Base-by-base conservation (phyloP, 2,797 vertebrate genomes). In the Rhyacichthys aspro region DNA sequence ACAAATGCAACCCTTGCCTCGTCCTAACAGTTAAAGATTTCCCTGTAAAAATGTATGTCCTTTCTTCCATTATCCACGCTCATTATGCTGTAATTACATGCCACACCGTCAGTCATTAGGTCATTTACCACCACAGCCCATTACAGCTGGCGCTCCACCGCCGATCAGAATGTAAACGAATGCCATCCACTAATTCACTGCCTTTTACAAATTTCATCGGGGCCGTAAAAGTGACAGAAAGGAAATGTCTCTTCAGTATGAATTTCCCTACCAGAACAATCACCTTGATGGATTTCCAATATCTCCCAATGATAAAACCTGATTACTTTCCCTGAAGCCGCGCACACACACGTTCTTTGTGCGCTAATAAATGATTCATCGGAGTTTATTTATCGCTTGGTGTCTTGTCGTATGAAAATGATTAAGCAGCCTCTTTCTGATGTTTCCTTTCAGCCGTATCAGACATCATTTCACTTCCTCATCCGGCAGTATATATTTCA, bases 401-500 rank as follows among this genome's bases (percentile, higher is more conserved):
- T 72, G 74, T 84, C 79, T 73, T 82, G 81, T 89, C 84, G 74
- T 83, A 82, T 85, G 74, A 86, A 86, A 75, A 82, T 84, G 76
- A 90, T 86, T 82, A 88, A 83, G 72, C 65, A 78, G 77, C 65
- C 37, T 81, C 53, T 61, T 73, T 82, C 48, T 78, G 72, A 81
- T 79, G 74, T 83, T 80, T 84, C 59, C 66, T 79, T 78, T 84
- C 71, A 78, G 75, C 63, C 74, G 16, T 83, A 83, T 87, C 83
- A 78, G 77, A 70, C 81, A 82, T 82, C 70, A 72, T 76, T 83
- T 86, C 33, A 87, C 87, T 86, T 86, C 82, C 82, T 81, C 47
- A 54, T 68, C 43, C 52, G 39, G 59, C 59, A 61, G 74, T 73
- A 74, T 75, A 70, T 76, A 63, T 78, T 73, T 70, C 46, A 73